Conservation (phyloP, 2,797 vertebrate species). For the Sebastes diaconus region DNA sequence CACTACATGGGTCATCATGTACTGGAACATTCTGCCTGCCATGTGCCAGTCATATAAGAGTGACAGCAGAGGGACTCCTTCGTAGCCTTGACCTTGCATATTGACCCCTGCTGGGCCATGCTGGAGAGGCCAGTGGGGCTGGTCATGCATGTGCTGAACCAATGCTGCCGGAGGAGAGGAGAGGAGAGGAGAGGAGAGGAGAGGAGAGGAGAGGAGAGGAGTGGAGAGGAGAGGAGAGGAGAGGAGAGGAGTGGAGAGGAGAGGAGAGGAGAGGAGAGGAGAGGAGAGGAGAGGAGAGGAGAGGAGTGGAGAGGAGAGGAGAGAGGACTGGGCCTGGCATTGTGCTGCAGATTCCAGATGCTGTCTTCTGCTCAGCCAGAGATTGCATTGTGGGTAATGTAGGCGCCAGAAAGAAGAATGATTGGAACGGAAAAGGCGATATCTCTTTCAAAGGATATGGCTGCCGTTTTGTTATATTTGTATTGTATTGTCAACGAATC, state of each 20-base stretch:
- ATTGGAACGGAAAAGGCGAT: no score
- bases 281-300: not conserved
- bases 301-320: not conserved
- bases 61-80: not conserved
- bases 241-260: not conserved
- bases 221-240: not conserved
- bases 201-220: not conserved
- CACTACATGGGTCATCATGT: slow-evolving; percentile 20
- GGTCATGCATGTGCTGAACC: not conserved
- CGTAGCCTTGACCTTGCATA: not conserved
- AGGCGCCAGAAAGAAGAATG: no score
- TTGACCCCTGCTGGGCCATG: slow-evolving; percentile 25
- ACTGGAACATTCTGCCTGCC: slow-evolving; percentile 18
- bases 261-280: not conserved
- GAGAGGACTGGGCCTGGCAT: not conserved
- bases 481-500: no score
- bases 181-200: not conserved
- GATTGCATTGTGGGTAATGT: no score
- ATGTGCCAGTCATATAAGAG: not conserved
- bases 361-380: no score
- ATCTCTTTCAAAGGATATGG: no score
- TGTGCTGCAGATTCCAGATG: no score
- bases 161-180: not conserved
- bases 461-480: no score
- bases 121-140: not conserved